Evolutionary conservation across 2,797 vertebrate species (phyloP), one percentile per base, ranked within the genome.

Genomic region (Eidolon dupreanum): DNA sequence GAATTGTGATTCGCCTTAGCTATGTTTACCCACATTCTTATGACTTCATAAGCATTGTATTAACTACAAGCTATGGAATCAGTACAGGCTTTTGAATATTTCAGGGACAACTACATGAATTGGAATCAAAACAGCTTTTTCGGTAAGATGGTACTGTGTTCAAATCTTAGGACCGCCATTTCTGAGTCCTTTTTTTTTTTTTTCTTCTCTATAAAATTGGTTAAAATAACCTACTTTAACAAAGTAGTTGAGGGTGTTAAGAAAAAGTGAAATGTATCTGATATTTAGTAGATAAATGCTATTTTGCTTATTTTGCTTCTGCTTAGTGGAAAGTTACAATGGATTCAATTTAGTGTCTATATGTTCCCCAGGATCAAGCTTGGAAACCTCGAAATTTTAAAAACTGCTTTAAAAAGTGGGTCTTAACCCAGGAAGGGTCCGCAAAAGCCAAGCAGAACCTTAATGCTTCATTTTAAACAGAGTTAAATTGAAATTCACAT

Each of bases 211-310:
- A 51, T 33, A 70, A 73, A 78, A 55, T 24, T 83, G 12, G 33
- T 33, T 93, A 86, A 86, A 93, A 96, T 85, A 94, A 82, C 15
- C 22, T 79, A 61, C 16, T 85, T 88, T 41, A 95, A 82, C 7
- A 81, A 24, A 94, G 2, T 87, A 87, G 31, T 51, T 78, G 38
- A 83, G 10, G 6, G 10, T 84, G 79, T 22, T 53, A 38, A 93
- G 17, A 82, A 94, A 57, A 41, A 28, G 16, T 81, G 11, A 88
- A 73, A 49, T 61, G 16, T 65, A 53, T 59, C 33, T 92, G 55
- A 53, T 26, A 53, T 55, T 92, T 59, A 70, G n/a, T 36, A 71
- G 12, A 24, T 53, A 88, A 92, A 61, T 36, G 5, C 4, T 87
- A 77, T 81, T 81, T 86, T 88, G 36, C 77, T 91, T 81, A 96